Evolutionary conservation across 1,140 invertebrate species (phyloP).

Genomic region (Brachystomella parvula): DNA sequence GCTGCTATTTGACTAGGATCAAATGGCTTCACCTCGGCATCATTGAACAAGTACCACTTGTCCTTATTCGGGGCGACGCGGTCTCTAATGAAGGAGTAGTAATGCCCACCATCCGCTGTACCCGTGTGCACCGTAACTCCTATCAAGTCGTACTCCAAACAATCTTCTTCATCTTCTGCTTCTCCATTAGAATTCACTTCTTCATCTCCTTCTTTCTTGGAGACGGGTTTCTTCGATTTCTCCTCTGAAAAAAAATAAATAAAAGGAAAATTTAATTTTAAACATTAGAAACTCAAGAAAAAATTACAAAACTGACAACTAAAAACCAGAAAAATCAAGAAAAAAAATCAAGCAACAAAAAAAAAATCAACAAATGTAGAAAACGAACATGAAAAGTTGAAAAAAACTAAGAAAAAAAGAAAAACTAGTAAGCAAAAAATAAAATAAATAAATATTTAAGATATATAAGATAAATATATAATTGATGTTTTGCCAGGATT

Average conservation of each 20-base stretch:
- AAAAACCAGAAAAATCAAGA: too few species aligned
- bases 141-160: slow-evolving; percentile 80
- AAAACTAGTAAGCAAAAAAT: slow-evolving; percentile 1
- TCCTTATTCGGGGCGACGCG: slow-evolving; percentile 59
- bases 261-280: too few species aligned
- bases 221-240: slow-evolving; percentile 45
- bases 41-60: slow-evolving; percentile 91
- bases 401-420: slow-evolving; percentile 23
- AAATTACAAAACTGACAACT: too few species aligned
- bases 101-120: slow-evolving; percentile 91
- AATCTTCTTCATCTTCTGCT: slow-evolving; percentile 44
- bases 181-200: slow-evolving; percentile 38
- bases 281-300: too few species aligned
- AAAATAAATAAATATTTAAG: slow-evolving; percentile 23
- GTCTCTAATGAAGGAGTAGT: slow-evolving; percentile 92
- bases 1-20: slow-evolving; percentile 86
- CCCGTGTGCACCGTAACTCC: slow-evolving; percentile 94
- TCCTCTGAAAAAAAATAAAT: slow-evolving; percentile 50
- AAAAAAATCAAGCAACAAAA: too few species aligned
- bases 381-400: too few species aligned
- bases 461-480: too few species aligned
- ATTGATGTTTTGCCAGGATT: not conserved
- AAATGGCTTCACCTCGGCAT: slow-evolving; percentile 91
- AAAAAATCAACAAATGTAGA: too few species aligned
- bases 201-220: slow-evolving; percentile 43